phyloP scores from a whole-genome alignment of 2,888 invertebrate genomes.

The Orthosia cruda region DNA sequence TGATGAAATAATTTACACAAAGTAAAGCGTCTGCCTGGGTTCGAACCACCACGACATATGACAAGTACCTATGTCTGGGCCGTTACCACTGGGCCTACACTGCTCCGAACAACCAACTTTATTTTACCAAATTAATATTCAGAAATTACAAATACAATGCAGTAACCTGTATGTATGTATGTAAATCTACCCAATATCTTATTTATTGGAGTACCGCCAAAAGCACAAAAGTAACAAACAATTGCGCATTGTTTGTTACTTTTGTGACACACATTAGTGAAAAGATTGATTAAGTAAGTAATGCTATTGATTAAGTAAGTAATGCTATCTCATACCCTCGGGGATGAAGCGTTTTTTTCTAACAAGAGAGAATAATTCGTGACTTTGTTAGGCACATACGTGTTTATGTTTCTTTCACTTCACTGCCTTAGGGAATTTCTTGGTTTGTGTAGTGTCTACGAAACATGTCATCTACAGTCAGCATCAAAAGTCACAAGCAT shows the following conservation, averaged over 20 bases:
- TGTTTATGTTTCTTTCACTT: constrained; percentile 2
- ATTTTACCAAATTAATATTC: too few species aligned
- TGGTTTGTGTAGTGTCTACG: neutral
- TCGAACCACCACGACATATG: too few species aligned
- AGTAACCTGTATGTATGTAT: neutral
- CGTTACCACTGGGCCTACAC: too few species aligned
- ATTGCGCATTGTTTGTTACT: too few species aligned
- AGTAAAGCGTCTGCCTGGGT: too few species aligned
- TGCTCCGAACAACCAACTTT: too few species aligned
- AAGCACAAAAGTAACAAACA: constrained; percentile 26
- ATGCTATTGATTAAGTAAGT: constrained; percentile 7
- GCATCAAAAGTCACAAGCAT: neutral
- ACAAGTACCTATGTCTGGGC: too few species aligned
- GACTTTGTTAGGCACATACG: neutral
- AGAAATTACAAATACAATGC: neutral
- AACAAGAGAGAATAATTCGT: constrained; percentile 21
- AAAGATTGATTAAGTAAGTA: constrained; percentile 12
- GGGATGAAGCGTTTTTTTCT: neutral
- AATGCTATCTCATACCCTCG: constrained; percentile 1
- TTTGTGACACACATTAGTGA: constrained; percentile 31
- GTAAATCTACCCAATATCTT: neutral
- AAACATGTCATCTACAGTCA: neutral
- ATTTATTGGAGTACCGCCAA: constrained; percentile 10
- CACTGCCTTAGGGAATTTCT: neutral
- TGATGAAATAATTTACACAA: too few species aligned